Conservation (phyloP, 2,888 invertebrate genomes). For the Euphydryas editha region DNA sequence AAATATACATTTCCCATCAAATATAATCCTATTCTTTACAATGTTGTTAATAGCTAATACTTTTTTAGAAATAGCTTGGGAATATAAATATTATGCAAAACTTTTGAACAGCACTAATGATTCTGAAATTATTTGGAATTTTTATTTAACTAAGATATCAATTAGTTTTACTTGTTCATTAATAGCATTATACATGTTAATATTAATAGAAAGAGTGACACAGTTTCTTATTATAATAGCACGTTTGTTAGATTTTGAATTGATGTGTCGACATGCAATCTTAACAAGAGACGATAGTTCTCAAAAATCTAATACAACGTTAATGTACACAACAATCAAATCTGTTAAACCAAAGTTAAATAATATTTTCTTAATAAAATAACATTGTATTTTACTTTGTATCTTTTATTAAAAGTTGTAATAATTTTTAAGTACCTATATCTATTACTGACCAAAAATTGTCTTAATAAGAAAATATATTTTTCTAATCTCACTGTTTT, state of each 20-base stretch:
- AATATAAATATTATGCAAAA: conserved; percentile 46
- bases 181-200: conserved; percentile 54
- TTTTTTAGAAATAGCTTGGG: conserved; percentile 57
- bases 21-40: conserved; percentile 45
- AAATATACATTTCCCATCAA: conserved; percentile 42
- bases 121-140: conserved; percentile 49
- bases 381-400: not conserved
- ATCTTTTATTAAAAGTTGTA: not conserved
- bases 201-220: conserved; percentile 59
- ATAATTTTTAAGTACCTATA: too few species aligned
- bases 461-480: too few species aligned
- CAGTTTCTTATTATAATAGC: conserved; percentile 56
- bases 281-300: conserved; percentile 50
- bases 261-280: conserved; percentile 69
- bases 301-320: conserved; percentile 41
- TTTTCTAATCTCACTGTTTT: too few species aligned
- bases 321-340: conserved; percentile 16
- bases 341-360: not conserved
- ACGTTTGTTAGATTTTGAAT: conserved; percentile 64
- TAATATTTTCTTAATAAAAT: too few species aligned
- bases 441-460: too few species aligned
- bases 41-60: conserved; percentile 49
- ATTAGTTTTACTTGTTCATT: conserved; percentile 54
- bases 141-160: conserved; percentile 54
- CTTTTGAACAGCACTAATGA: conserved; percentile 50